Conservation (phyloP, 2,113 vertebrate species). For the Triplophysa dalaica region DNA sequence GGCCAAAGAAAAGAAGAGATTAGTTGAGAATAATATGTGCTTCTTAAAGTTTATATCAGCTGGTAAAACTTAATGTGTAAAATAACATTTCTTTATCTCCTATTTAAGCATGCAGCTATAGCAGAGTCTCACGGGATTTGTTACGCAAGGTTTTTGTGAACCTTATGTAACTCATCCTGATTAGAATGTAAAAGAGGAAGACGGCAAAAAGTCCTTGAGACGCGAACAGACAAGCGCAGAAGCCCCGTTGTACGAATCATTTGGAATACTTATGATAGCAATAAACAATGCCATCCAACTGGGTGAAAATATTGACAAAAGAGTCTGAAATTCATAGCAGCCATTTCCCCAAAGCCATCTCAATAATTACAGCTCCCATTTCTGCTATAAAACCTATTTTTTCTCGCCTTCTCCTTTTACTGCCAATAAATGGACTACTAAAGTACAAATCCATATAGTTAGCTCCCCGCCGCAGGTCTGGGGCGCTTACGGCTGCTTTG, state of each 20-base stretch:
- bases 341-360: not conserved
- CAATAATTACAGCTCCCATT: conserved; percentile 29
- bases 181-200: not conserved
- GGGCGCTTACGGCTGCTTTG: conserved; percentile 46
- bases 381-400: conserved; percentile 19
- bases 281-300: conserved; percentile 28
- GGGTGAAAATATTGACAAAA: conserved; percentile 17
- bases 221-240: not conserved
- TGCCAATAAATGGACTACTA: conserved; percentile 34
- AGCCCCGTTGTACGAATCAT: not conserved
- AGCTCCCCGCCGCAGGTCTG: not conserved
- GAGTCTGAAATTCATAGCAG: conserved; percentile 29
- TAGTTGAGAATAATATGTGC: not conserved
- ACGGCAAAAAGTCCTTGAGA: not conserved
- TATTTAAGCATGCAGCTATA: not conserved
- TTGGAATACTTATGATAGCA: not conserved
- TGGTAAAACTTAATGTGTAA: not conserved
- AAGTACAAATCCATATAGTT: conserved; percentile 40
- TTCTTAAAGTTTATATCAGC: not conserved
- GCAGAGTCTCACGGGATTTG: not conserved
- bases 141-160: not conserved
- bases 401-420: conserved; percentile 9
- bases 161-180: not conserved
- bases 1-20: not conserved
- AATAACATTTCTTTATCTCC: not conserved